Evolutionary conservation across 1,140 invertebrate species (phyloP).

Genomic region (Solenopsis fugax): DNA sequence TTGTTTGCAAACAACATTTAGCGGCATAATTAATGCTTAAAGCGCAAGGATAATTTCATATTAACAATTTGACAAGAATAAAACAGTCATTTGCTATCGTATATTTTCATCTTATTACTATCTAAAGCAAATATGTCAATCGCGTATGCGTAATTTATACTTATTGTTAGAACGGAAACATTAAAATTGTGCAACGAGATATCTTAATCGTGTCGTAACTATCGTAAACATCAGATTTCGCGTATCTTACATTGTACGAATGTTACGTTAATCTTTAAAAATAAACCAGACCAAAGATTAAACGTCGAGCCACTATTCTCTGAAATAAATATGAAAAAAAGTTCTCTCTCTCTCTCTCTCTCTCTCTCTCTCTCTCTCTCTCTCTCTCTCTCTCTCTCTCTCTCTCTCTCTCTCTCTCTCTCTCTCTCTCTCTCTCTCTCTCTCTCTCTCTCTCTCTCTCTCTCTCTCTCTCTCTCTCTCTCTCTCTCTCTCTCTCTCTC

Average conservation of each 20-base stretch:
- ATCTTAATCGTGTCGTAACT: background rate
- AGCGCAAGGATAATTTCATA: slow-evolving; percentile 15
- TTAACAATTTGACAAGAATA: slow-evolving; percentile 5
- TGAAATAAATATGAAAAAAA: slow-evolving; percentile 4
- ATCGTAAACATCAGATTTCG: background rate
- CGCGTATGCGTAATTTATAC: too few relatives aligned
- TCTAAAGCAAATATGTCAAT: background rate
- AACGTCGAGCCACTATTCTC: background rate
- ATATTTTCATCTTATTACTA: background rate
- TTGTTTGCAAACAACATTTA: slow-evolving; percentile 52
- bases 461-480: too few relatives aligned
- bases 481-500: too few relatives aligned
- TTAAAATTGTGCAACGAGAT: background rate
- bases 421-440: too few relatives aligned
- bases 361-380: too few relatives aligned
- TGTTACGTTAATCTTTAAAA: slow-evolving; percentile 38
- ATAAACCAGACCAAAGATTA: slow-evolving; percentile 14
- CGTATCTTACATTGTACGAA: background rate
- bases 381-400: too few relatives aligned
- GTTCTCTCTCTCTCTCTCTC: background rate
- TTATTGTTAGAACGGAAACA: background rate
- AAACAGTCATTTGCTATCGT: background rate
- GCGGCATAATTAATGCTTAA: slow-evolving; percentile 30
- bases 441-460: too few relatives aligned
- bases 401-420: too few relatives aligned